Evolutionary conservation across 2,888 invertebrate genomes (phyloP).

Genomic region (Xylophagus ater): DNA sequence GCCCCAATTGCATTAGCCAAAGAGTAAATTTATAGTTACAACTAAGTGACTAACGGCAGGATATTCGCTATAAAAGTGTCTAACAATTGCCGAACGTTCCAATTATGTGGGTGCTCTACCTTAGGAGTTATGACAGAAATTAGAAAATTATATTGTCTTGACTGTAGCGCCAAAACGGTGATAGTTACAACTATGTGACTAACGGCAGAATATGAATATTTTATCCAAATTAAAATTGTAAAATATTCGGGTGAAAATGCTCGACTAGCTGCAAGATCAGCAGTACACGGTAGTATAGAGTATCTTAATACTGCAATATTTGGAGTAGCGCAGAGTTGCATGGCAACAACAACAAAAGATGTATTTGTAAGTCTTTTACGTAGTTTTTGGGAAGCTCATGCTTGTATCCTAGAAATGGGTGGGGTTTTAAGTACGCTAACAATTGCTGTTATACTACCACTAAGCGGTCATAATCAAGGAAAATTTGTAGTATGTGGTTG

Average conservation of each 20-base stretch:
- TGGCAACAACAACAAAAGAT: conserved; percentile 49
- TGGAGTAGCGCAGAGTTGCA: conserved; percentile 37
- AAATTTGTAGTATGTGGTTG: conserved; percentile 69
- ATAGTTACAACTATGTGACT: too few relatives aligned
- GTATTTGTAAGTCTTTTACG: conserved; percentile 65
- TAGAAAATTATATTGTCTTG: too few relatives aligned
- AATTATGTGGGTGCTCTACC: too few relatives aligned
- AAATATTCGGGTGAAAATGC: conserved; percentile 74
- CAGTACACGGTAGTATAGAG: conserved; percentile 72
- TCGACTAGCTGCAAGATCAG: conserved; percentile 71
- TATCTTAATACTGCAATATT: conserved; percentile 66
- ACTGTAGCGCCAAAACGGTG: too few relatives aligned
- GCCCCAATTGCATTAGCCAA: too few relatives aligned
- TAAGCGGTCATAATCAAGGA: conserved; percentile 32
- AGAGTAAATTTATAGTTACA: too few relatives aligned
- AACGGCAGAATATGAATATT: too few relatives aligned
- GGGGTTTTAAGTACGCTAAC: conserved; percentile 76
- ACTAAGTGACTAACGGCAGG: too few relatives aligned
- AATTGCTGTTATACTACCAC: conserved; percentile 60
- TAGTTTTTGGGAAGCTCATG: conserved; percentile 76
- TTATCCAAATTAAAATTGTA: background rate
- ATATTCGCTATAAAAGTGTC: too few relatives aligned
- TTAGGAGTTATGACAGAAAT: too few relatives aligned
- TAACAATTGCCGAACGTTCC: too few relatives aligned
- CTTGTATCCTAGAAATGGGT: conserved; percentile 69